Percentiles rank a stretch among this genome's conserved stretches.
These are phyloP conservation scores for Lagodon rhomboides DNA, from an alignment of 2,797 vertebrate species.

Conservation along the genomic window DNA sequence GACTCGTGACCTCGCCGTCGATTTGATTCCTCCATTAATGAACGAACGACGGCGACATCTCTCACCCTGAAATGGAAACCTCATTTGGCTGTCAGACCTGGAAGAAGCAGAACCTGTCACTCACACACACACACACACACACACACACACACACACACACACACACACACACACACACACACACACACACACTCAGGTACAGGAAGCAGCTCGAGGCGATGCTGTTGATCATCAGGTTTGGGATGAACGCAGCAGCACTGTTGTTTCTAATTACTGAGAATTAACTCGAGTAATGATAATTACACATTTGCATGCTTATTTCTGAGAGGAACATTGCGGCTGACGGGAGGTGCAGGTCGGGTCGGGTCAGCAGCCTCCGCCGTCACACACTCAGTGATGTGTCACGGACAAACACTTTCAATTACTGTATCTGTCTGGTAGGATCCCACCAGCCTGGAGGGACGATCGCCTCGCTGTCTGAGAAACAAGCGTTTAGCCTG, in stretches of 20 bases:
- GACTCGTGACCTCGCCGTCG: not conserved
- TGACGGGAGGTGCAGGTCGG: not conserved
- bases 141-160: too few relatives aligned
- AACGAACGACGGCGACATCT: not conserved
- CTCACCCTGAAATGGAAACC: not conserved
- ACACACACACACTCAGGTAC: not conserved
- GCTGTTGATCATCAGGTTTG: not conserved
- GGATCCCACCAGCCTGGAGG: too few relatives aligned
- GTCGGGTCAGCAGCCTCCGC: too few relatives aligned
- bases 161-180: too few relatives aligned
- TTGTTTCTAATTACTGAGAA: slow-evolving; percentile 8
- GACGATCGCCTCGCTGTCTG: too few relatives aligned
- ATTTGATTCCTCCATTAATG: slow-evolving; percentile 28
- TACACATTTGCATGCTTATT: not conserved
- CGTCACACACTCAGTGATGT: too few relatives aligned
- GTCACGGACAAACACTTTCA: too few relatives aligned
- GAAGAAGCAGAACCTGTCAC: slow-evolving; percentile 2
- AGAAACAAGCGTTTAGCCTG: too few relatives aligned
- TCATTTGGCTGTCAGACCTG: not conserved
- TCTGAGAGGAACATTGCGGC: not conserved
- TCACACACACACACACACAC: not conserved
- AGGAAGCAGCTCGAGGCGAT: too few relatives aligned
- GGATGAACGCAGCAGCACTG: not conserved
- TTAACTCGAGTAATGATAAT: not conserved
- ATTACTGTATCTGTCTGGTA: too few relatives aligned